Base-by-base conservation (phyloP, 2,113 vertebrate species). In the Tyrannus savana region DNA sequence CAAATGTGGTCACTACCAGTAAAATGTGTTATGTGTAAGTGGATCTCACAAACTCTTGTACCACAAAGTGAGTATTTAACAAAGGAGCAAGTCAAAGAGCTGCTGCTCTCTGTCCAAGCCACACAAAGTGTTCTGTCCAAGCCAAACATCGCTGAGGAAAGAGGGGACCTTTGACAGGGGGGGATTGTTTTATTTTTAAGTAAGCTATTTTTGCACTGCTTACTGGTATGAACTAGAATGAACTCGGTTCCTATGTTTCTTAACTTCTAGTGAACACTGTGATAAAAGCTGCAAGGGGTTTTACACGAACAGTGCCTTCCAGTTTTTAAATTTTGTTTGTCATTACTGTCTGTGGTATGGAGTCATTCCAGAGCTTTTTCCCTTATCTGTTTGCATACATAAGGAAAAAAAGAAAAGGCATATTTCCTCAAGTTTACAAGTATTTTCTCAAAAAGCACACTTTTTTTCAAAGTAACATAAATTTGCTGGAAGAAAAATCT, bases 231-330 rank as follows among this genome's bases (percentile, higher is more conserved):
- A 92, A 89, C 94, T 94, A 87, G 92, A 93, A 83, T 91, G 75
- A 95, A 95, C 86, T 93, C 12, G 0, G 81, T 96, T 96, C 90
- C 72, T 93, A 19, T 72, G 72, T 75, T 95, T 92, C 84, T 93
- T 91, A 86, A 84, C 79, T 87, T 81, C 64, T 95, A 91, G 89
- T 74, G 76, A 97, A 94, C 84, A 95, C 94, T 97, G 93, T 97
- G 95, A 87, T 93, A 89, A 94, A 93, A 90, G 67, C 78, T 90
- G 89, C 71, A 82, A 68, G 78, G 74, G 89, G 62, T 93, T 96
- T 59, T 80, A 84, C 63, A 85, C 67, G 72, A 88, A 92, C 74
- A 58, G 96, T 97, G 97, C 96, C 96, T 97, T 97, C 84, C 84
- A 93, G 82, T 95, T 93, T 31, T 63, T 76, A 30, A 44, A 22